These are phyloP conservation scores for Homarus gammarus DNA, from an alignment of 2,888 invertebrate species.

Conservation along the genomic window DNA sequence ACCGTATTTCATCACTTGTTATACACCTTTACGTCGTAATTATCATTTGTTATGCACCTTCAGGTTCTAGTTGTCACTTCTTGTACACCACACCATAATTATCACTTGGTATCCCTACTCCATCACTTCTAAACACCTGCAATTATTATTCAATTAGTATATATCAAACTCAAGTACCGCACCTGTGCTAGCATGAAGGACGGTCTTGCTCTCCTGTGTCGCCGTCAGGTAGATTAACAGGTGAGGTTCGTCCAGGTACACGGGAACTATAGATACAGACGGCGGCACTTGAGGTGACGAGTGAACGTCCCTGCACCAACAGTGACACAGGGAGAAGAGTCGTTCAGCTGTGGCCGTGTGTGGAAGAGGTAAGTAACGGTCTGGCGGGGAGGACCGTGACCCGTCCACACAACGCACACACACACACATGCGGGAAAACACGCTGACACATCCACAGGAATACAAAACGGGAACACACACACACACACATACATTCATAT, in stretches of 20 bases:
- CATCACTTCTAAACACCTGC: no score
- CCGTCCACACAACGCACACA: not conserved
- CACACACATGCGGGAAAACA: not conserved
- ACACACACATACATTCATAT: not conserved
- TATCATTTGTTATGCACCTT: not conserved
- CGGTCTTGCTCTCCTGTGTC: no score
- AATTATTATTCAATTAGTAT: no score
- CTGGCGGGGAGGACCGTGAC: not conserved
- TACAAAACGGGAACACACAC: no score
- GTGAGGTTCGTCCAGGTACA: no score
- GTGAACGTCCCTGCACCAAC: no score
- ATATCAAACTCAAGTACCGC: no score
- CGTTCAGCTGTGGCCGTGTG: not conserved
- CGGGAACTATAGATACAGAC: no score
- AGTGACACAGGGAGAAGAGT: no score
- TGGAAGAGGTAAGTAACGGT: not conserved
- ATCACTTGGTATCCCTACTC: not conserved
- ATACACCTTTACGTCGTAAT: not conserved
- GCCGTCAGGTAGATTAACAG: no score
- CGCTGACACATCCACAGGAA: slow-evolving; percentile 10
- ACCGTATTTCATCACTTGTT: not conserved
- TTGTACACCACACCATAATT: not conserved
- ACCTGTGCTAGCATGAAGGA: no score
- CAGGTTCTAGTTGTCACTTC: not conserved
- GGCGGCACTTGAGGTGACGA: no score